phyloP scores from a whole-genome alignment of 1,140 invertebrate genomes.

The Drosophila bifasciata region DNA sequence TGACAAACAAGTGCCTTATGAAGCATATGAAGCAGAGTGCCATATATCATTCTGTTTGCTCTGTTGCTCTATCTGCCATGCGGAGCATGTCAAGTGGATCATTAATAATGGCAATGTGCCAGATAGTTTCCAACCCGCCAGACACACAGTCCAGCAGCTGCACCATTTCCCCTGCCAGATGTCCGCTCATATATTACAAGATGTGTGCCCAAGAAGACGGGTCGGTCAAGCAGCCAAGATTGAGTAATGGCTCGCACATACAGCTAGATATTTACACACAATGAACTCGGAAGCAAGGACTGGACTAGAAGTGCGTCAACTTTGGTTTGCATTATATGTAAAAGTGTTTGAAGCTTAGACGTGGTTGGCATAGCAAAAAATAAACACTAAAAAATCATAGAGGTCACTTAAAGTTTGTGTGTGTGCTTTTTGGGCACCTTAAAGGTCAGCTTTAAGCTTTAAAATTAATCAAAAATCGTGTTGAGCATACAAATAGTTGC shows the following conservation, averaged over 20 bases:
- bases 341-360: too few relatives aligned
- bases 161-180: constrained; percentile 16
- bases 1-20: neutral
- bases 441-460: too few relatives aligned
- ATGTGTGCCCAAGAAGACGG: constrained; percentile 34
- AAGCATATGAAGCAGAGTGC: constrained; percentile 1
- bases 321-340: too few relatives aligned
- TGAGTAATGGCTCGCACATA: neutral
- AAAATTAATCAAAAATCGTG: too few relatives aligned
- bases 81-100: constrained; percentile 67
- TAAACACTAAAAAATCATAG: too few relatives aligned
- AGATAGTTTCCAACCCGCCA: constrained; percentile 9
- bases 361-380: too few relatives aligned
- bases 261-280: too few relatives aligned
- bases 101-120: constrained; percentile 72
- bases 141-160: constrained; percentile 9
- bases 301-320: too few relatives aligned
- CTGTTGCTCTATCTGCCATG: constrained; percentile 11
- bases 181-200: constrained; percentile 42
- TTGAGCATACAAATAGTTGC: too few relatives aligned
- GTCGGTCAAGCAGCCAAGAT: constrained; percentile 25
- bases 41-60: constrained; percentile 40
- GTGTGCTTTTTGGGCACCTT: too few relatives aligned
- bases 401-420: too few relatives aligned
- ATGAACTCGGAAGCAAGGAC: too few relatives aligned